Evolutionary conservation across 2,113 vertebrate genomes (phyloP), one percentile per base, ranked within the genome.

Genomic region (Montifringilla adamsi): DNA sequence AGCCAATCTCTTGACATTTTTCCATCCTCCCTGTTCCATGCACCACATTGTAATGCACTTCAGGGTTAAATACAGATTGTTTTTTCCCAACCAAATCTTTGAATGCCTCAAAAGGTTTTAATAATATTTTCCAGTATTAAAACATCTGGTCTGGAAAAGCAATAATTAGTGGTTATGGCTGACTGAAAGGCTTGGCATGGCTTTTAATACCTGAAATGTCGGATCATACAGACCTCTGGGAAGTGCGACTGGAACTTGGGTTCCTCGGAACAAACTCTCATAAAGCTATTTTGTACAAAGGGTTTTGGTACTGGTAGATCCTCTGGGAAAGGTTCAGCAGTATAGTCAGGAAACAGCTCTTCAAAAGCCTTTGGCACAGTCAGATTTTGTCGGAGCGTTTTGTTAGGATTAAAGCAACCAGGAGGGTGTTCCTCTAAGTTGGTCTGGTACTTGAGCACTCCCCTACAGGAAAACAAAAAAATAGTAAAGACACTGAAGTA

Each of bases 401-500:
- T 96, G 94, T 99, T 99, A 90, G 97, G 96, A 95, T 84, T 94
- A 78, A 98, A 87, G 97, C 99, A 99, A 94, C 99, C 99, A 43
- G 99, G 99, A 81, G 98, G 98, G 64, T 99, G 99, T 50, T 98
- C 97, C 59, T 99, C 98, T 75, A 99, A 87, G 86, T 99, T 99
- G 87, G 96, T 98, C 87, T 99, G 99, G 97, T 99, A 99, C 97
- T 99, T 99, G 85, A 99, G 97, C 86, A 98, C 98, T 28, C 99
- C 99, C 82, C 99, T 99, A 85, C 63, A 97, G 87, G 80, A 97
- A 93, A 96, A 95, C 6, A 70, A 60, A 68, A 41, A 68, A 41
- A 41, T 3, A 46, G 52, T 55, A 75, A 80, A 93, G 49, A 41
- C 21, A 16, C 33, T 49, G 39, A 30, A 93, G 41, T 23, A 91